A percentile compares a stretch with the other conserved stretches of the same genome.
Evolutionary conservation across 2,113 vertebrate species (phyloP).

Genomic region (Tyto alba): DNA sequence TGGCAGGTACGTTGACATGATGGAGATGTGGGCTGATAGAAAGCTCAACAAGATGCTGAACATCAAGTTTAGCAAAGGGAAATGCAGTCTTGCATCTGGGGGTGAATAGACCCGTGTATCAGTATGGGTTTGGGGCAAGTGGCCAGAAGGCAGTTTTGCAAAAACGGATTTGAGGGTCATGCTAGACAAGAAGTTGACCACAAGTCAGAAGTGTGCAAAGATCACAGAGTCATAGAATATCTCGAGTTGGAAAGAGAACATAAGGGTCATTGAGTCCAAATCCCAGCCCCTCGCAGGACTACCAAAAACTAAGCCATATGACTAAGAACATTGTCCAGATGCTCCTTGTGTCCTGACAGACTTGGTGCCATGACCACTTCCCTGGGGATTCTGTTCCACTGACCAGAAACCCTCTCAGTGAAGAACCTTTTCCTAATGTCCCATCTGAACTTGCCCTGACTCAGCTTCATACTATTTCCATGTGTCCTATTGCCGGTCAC

Average conservation of each 20-base stretch:
- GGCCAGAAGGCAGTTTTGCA: background rate
- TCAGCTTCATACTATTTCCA: background rate
- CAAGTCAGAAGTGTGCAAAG: background rate
- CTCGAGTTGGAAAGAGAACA: background rate
- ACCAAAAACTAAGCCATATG: background rate
- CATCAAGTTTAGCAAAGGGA: background rate
- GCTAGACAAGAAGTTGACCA: background rate
- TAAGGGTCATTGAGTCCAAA: background rate
- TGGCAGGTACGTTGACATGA: accelerated
- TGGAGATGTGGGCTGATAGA: background rate
- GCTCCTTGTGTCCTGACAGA: background rate
- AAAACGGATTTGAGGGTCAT: background rate
- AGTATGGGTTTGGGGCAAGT: background rate
- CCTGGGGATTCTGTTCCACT: background rate
- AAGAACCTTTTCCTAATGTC: background rate
- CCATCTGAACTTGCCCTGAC: background rate
- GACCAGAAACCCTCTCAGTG: background rate
- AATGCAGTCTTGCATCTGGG: background rate
- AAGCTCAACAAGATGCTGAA: background rate
- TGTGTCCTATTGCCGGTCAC: background rate
- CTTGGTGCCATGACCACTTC: background rate
- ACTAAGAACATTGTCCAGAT: background rate
- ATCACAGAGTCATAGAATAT: background rate
- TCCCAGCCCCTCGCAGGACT: background rate
- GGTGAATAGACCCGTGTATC: background rate